Conservation (phyloP, 2,888 invertebrate genomes). For the Cyrtodaria siliqua region DNA sequence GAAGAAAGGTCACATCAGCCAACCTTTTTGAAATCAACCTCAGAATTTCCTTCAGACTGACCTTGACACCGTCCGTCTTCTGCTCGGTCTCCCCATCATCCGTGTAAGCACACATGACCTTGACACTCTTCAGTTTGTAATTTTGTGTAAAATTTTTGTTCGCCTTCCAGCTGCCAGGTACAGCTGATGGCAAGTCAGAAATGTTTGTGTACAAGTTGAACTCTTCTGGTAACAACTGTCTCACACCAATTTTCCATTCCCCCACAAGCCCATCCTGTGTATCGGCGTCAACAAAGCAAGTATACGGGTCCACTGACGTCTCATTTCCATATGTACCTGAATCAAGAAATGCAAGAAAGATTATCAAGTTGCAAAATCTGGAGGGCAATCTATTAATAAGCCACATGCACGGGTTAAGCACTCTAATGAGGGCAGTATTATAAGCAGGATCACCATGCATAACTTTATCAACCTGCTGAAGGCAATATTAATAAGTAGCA, state of each 20-base stretch:
- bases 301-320: slow-evolving; percentile 63
- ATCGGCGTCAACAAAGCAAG: slow-evolving; percentile 75
- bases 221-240: slow-evolving; percentile 73
- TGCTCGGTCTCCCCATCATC: slow-evolving; percentile 74
- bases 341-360: too few relatives aligned
- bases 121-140: slow-evolving; percentile 82
- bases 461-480: too few relatives aligned
- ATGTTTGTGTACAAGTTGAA: slow-evolving; percentile 71
- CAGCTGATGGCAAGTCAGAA: slow-evolving; percentile 50
- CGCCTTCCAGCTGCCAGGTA: slow-evolving; percentile 73
- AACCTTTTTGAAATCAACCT: too few relatives aligned
- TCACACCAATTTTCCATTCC: slow-evolving; percentile 82
- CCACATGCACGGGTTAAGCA: too few relatives aligned
- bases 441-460: too few relatives aligned
- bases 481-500: too few relatives aligned
- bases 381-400: too few relatives aligned
- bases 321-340: slow-evolving; percentile 49
- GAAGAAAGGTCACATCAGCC: too few relatives aligned
- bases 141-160: slow-evolving; percentile 79
- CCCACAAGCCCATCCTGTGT: slow-evolving; percentile 74
- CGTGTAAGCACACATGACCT: slow-evolving; percentile 85
- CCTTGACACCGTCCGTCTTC: slow-evolving; percentile 81
- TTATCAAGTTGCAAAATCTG: too few relatives aligned
- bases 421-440: too few relatives aligned
- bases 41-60: too few relatives aligned